Evolutionary conservation across 2,888 invertebrate species (phyloP), one percentile per base, ranked within the genome.

Genomic region (Orchesellides sinensis): DNA sequence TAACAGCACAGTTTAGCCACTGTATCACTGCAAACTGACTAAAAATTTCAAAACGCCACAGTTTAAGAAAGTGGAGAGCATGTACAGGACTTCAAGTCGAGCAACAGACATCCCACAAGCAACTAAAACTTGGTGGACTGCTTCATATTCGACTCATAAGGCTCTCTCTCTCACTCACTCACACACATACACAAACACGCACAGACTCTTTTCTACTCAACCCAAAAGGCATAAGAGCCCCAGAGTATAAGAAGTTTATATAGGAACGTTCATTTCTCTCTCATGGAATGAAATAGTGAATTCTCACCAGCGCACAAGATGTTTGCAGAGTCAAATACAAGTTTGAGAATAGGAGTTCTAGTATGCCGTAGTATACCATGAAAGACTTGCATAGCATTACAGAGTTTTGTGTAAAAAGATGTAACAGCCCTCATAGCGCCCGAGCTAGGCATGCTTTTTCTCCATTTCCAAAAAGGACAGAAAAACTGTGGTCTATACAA

Each of bases 51-150:
- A 40, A 40, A 40, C 40, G n/a, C 40, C n/a, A n/a, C n/a, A n/a
- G n/a, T n/a, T n/a, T 40, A 40, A 40, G 63, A 49, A 29, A 54
- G 56, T 66, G 73, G 54, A 56, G 82, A 82, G 75, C 82, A 75
- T 82, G 82, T 49, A 59, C 52, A 65, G 75, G 74, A 74, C n/a
- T 61, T 69, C 63, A 23, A 75, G 82, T 63, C 69, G 82, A 75
- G 82, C 82, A 82, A 82, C 82, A 82, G 82, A 82, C 75, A 75
- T 82, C 82, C 82, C 75, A 72, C 70, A 82, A 82, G 70, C 82
- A 82, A 82, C 82, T 82, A 77, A 82, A 82, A 75, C 61, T 40
- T 14, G 40, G 69, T 23, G 29, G 49, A 54, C 52, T 77, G 68
- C 61, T 70, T 78, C 78, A 47, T 68, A 47, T 70, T 47, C 49